These are phyloP conservation scores for Vulpes ferrilata DNA, from an alignment of 2,113 vertebrate species.

Conservation along the genomic window DNA sequence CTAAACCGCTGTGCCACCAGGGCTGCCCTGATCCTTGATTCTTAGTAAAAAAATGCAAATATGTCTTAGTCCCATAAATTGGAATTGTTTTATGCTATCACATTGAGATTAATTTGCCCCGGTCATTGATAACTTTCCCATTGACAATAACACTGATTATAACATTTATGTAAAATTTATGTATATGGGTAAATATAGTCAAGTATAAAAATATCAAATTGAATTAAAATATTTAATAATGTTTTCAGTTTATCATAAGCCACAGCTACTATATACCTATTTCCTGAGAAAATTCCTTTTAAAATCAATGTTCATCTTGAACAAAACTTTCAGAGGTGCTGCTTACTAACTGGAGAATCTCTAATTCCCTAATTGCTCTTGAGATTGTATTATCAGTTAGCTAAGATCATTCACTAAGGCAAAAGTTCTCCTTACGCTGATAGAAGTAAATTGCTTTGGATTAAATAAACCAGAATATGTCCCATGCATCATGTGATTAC, in stretches of 20 bases:
- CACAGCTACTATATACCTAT: neutral
- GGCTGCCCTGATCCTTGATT: neutral
- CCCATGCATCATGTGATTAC: neutral
- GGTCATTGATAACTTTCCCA: neutral
- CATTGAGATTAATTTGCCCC: neutral
- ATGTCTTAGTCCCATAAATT: neutral
- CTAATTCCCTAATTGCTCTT: neutral
- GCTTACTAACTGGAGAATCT: neutral
- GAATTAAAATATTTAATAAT: slow-evolving; percentile 39
- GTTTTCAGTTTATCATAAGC: neutral
- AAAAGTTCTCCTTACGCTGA: neutral
- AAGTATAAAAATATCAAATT: neutral
- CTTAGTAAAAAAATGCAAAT: neutral
- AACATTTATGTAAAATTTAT: neutral
- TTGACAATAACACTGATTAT: neutral
- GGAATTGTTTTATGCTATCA: neutral
- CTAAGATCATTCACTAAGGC: neutral
- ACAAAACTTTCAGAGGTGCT: neutral
- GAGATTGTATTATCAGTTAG: neutral
- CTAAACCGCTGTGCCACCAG: too few species aligned
- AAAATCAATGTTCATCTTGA: slow-evolving; percentile 24
- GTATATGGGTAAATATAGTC: neutral
- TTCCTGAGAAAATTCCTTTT: neutral
- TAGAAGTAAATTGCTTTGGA: neutral
- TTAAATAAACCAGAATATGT: neutral